Evolutionary conservation across 2,888 invertebrate species (phyloP), one percentile per base, ranked within the genome.

Genomic region (Coenonympha arcania): DNA sequence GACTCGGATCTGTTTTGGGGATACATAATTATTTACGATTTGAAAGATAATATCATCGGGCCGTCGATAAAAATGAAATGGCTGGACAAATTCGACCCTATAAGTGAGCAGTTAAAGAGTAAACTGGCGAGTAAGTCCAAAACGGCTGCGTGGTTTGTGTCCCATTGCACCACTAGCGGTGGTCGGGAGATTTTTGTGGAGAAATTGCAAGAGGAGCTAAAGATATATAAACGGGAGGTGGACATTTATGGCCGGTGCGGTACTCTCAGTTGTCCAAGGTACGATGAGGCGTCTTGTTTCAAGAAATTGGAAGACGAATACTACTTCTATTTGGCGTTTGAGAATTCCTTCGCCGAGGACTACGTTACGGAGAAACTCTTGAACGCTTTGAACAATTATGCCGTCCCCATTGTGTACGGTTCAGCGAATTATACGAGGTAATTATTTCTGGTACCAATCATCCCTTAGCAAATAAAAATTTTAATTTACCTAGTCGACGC

Each of bases 391-490:
- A 81, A 88, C 61, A 86, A 88, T 68, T 82, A 88, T 59, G 78
- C 89, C 6, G 71, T 90, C 11, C 90, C 90, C 0, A 85, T 90
- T 9, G 90, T 89, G 16, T 89, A 88, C 78, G 90, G 90, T 2
- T 88, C 86, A 6, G 87, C 86, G 37, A 86, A 90, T 68, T 90
- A 90, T 66, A 67, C 57, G 5, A 65, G 68, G 68, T 70, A 47
- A 44, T n/a, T n/a, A n/a, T n/a, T n/a, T n/a, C n/a, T n/a, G n/a
- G n/a, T n/a, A n/a, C n/a, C n/a, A n/a, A n/a, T n/a, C n/a, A n/a
- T n/a, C n/a, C n/a, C n/a, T n/a, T n/a, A n/a, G n/a, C n/a, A n/a
- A n/a, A n/a, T n/a, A n/a, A n/a, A n/a, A n/a, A n/a, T n/a, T n/a
- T n/a, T n/a, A n/a, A n/a, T n/a, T n/a, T n/a, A n/a, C n/a, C n/a